These are phyloP conservation scores for Quiscalus mexicanus DNA, from an alignment of 2,113 vertebrate genomes.

Conservation along the genomic window DNA sequence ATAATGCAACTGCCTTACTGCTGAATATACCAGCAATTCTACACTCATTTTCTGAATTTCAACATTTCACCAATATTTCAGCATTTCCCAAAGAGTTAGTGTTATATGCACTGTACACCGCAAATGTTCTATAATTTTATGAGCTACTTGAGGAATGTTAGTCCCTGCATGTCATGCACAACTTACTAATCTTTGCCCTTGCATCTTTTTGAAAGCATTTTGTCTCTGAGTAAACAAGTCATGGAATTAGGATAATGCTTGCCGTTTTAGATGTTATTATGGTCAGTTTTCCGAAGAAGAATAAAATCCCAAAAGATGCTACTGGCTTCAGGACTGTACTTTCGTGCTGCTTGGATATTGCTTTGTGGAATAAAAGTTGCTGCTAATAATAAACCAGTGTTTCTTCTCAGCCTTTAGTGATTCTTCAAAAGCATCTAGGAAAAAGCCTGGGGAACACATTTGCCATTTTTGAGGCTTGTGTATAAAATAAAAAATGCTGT, in stretches of 20 bases:
- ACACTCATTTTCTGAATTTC: not conserved
- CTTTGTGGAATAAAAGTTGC: not conserved
- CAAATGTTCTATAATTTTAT: not conserved
- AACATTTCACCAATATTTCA: not conserved
- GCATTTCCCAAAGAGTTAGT: not conserved
- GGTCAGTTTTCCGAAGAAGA: not conserved
- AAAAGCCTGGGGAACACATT: not conserved
- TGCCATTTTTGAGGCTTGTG: not conserved
- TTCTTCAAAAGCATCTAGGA: not conserved
- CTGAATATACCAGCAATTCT: not conserved
- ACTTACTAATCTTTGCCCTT: not conserved
- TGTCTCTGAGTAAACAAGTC: not conserved
- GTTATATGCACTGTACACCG: not conserved
- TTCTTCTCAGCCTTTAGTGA: not conserved
- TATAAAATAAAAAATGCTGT: not conserved
- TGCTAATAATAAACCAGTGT: not conserved
- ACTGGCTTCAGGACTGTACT: not conserved
- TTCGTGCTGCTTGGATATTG: not conserved
- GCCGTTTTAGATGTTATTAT: not conserved
- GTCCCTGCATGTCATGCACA: not conserved
- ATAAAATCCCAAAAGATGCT: not conserved
- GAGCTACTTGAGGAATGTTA: not conserved
- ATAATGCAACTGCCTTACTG: not conserved
- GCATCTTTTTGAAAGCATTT: not conserved
- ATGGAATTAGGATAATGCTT: not conserved